Evolutionary conservation across 2,113 vertebrate genomes (phyloP), one percentile per base, ranked within the genome.

Genomic region (Vidua macroura): DNA sequence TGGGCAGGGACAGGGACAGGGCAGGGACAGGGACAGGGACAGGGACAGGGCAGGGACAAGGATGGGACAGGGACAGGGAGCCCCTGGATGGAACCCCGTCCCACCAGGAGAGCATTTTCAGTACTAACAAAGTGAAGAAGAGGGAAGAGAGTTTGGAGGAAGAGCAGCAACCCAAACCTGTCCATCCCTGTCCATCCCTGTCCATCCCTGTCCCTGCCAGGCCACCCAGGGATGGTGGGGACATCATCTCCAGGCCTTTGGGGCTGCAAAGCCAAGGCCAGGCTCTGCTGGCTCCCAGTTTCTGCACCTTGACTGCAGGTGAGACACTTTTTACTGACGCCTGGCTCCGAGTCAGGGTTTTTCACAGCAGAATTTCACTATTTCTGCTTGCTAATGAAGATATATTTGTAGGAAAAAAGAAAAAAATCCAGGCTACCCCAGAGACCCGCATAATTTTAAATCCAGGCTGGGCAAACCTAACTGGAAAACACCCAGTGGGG

Each of bases 31-130:
- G 48, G 46, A 11, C 46, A 46, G 25, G 52, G 51, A 27, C 25
- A 35, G 28, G 28, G 52, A 53, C 52, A 51, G 49, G 15, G 51
- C 15, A 22, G 21, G 11, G 46, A 48, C 25, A 51, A 25, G 15
- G 35, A 35, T 35, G 35, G 35, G 35, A 49, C 30, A 33, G 13
- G 28, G 35, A 63, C 24, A 37, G 25, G 72, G 15, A 41, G 9
- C 21, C n/a, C 64, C 41, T 0, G 0, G 28, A 7, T 21, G 25
- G 58, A n/a, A 46, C 41, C 12, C 8, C 1, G 3, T 64, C 53
- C 52, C 43, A 5, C 4, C 1, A 7, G 67, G 20, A 69, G 46
- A 43, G 8, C 0, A 2, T 39, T 72, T 52, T 23, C 23, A 18
- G 19, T 10, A 13, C 4, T 1, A 2, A 35, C 9, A 6, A 28